Evolutionary conservation across 2,797 vertebrate genomes (phyloP).

Genomic region (Sphaeramia orbicularis): DNA sequence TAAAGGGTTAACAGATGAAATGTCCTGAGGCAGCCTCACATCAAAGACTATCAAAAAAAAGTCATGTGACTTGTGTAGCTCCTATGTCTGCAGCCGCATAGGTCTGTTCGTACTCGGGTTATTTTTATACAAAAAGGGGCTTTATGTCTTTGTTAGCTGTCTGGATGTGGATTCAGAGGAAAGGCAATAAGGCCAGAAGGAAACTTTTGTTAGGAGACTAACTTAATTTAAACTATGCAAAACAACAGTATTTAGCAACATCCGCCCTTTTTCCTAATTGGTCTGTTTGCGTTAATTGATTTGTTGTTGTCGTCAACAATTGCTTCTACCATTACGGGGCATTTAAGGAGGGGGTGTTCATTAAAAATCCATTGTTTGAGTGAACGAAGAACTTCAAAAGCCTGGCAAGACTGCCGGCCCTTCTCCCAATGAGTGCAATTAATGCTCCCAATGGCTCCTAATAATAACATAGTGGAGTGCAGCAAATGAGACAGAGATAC

Average conservation of each 20-base stretch:
- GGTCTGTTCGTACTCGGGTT: no score
- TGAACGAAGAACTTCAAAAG: constrained; percentile 71
- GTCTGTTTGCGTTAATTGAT: constrained; percentile 55
- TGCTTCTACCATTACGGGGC: constrained; percentile 34
- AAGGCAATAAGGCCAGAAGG: not conserved
- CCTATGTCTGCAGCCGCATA: no score
- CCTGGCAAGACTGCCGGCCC: constrained; percentile 61
- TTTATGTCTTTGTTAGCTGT: not conserved
- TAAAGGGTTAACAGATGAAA: no score
- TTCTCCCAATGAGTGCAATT: constrained; percentile 77
- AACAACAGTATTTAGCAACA: constrained; percentile 45
- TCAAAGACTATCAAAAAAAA: no score
- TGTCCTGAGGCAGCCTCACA: no score
- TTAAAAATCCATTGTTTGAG: constrained; percentile 79
- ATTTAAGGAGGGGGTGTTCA: constrained; percentile 45
- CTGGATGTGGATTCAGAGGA: not conserved
- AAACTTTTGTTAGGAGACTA: constrained; percentile 39
- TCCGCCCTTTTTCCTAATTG: constrained; percentile 43
- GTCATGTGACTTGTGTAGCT: no score
- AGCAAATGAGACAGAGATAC: constrained; percentile 27
- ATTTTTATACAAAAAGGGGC: no score
- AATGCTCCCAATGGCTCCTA: constrained; percentile 66
- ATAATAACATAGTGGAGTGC: constrained; percentile 56
- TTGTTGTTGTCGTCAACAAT: constrained; percentile 65
- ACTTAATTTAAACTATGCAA: constrained; percentile 50